phyloP scores from a whole-genome alignment of 2,888 invertebrate genomes.

The Teleogryllus oceanicus region DNA sequence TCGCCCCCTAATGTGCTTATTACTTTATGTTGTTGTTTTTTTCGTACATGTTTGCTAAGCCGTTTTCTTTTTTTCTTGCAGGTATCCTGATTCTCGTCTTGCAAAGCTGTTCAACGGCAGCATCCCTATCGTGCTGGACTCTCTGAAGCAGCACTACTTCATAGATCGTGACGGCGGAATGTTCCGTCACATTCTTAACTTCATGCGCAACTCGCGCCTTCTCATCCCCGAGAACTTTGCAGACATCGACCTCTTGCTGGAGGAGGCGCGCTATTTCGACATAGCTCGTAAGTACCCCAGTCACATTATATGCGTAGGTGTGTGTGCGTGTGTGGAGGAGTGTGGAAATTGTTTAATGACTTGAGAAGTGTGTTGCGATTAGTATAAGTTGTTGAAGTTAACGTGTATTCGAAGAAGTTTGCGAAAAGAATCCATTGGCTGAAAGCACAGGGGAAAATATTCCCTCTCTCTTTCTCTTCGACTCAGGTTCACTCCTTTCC shows the following conservation, averaged over 20 bases:
- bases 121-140: constrained; percentile 93
- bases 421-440: no score
- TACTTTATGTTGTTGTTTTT: no score
- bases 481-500: no score
- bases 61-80: constrained; percentile 50
- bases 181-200: constrained; percentile 97
- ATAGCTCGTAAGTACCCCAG: constrained; percentile 69
- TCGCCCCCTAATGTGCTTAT: no score
- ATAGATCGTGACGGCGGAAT: constrained; percentile 97
- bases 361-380: neutral
- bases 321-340: neutral
- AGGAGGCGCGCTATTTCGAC: constrained; percentile 89
- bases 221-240: constrained; percentile 83
- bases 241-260: constrained; percentile 79
- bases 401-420: no score
- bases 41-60: neutral
- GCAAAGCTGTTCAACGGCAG: constrained; percentile 92
- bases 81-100: constrained; percentile 87
- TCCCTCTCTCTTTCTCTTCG: no score
- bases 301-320: neutral
- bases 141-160: constrained; percentile 96
- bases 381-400: no score
- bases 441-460: no score
- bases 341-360: neutral
- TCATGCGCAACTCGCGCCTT: constrained; percentile 85